A percentile compares a stretch with the other conserved stretches of the same genome.
These are phyloP conservation scores for Premnoplex brunnescens DNA, from an alignment of 2,797 vertebrate species.

Conservation along the genomic window DNA sequence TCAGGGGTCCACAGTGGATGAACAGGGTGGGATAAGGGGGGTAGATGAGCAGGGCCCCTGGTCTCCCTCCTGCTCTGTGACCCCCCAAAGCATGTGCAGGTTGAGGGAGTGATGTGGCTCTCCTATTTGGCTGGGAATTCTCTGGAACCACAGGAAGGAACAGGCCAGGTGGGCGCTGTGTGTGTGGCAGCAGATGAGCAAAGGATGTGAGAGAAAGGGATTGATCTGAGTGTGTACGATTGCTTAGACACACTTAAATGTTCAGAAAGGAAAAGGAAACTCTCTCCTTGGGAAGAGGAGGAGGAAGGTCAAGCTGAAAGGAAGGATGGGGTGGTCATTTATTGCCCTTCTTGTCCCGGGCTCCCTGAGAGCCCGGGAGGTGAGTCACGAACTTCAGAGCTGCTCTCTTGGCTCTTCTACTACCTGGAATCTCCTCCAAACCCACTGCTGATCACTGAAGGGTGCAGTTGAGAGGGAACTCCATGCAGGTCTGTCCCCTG, in stretches of 20 bases:
- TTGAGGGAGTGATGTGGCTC: not conserved
- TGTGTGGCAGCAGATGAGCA: not conserved
- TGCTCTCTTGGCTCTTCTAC: not conserved
- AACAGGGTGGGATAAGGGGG: not conserved
- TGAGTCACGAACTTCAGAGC: not conserved
- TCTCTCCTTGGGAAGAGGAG: not conserved
- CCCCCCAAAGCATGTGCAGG: rapidly evolving
- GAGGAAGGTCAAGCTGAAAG: not conserved
- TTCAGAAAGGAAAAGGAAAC: not conserved
- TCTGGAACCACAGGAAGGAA: not conserved
- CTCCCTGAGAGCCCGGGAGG: rapidly evolving
- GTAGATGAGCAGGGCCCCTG: not conserved
- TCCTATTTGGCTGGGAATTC: not conserved
- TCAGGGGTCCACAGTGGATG: not conserved
- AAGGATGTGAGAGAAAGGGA: not conserved
- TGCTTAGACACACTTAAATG: not conserved
- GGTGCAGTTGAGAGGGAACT: not conserved
- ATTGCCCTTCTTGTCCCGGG: not conserved
- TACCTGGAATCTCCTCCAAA: not conserved
- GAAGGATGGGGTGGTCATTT: not conserved
- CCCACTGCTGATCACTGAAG: not conserved
- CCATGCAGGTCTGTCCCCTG: not conserved
- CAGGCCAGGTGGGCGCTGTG: rapidly evolving
- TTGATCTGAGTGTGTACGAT: not conserved
- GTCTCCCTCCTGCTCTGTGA: not conserved